Percentiles rank a stretch among this genome's conserved stretches.
phyloP scores from a whole-genome alignment of 2,797 vertebrate genomes.

The Momotus momota region DNA sequence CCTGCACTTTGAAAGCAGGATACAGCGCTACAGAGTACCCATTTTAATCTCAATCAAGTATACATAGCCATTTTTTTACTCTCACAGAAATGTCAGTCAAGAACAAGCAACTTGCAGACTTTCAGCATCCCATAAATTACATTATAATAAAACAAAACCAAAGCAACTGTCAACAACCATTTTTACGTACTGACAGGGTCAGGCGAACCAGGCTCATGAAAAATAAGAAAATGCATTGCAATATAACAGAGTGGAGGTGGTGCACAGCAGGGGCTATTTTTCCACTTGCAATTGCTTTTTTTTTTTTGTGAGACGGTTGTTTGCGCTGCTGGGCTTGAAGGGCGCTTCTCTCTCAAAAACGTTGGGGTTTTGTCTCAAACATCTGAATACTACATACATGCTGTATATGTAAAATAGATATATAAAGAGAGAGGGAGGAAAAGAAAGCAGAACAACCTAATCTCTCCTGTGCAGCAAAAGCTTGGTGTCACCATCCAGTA shows the following conservation, averaged over 20 bases:
- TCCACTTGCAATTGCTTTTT: not conserved
- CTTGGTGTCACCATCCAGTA: not conserved
- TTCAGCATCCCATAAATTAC: conserved; percentile 25
- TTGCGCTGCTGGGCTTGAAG: not conserved
- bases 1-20: conserved; percentile 30
- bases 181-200: conserved; percentile 16
- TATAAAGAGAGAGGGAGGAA: not conserved
- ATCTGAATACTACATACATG: not conserved
- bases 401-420: not conserved
- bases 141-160: conserved; percentile 29
- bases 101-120: conserved; percentile 2
- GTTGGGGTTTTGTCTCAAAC: not conserved
- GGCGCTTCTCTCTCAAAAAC: not conserved
- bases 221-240: not conserved
- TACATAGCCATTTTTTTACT: conserved; percentile 22
- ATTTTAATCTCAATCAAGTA: conserved; percentile 47
- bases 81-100: conserved; percentile 14
- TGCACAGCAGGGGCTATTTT: not conserved
- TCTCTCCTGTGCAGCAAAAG: not conserved
- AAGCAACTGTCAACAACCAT: conserved; percentile 4
- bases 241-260: not conserved
- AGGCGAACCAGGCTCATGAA: not conserved
- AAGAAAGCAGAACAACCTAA: not conserved
- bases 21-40: not conserved
- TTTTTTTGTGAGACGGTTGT: not conserved